Percentiles rank a stretch among this genome's conserved stretches.
phyloP scores from a whole-genome alignment of 2,113 vertebrate genomes.

The Notiomystis cincta region DNA sequence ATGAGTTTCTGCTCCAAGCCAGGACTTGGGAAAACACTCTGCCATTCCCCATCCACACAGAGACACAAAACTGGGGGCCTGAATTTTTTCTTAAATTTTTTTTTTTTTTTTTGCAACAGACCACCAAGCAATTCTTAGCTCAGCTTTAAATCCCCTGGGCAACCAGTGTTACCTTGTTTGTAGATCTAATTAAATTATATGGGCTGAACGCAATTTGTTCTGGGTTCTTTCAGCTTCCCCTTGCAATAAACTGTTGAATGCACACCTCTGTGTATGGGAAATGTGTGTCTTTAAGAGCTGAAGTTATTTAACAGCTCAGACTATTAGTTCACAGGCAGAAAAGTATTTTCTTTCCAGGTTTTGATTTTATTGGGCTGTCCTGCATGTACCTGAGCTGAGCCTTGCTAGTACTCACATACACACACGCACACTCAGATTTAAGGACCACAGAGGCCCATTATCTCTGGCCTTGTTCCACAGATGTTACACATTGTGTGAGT shows the following conservation, averaged over 20 bases:
- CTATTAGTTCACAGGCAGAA: constrained; percentile 52
- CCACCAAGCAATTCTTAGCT: constrained; percentile 49
- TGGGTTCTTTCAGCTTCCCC: constrained; percentile 64
- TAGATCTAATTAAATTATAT: constrained; percentile 71
- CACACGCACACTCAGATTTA: not conserved
- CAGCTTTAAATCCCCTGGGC: constrained; percentile 59
- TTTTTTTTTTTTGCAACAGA: not conserved
- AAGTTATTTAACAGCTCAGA: constrained; percentile 63
- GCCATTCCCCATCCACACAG: not conserved
- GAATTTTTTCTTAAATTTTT: not conserved
- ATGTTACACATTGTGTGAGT: not conserved
- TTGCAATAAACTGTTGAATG: constrained; percentile 59
- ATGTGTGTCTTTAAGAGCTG: constrained; percentile 40
- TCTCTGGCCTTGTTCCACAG: not conserved
- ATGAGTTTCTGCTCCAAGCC: not conserved
- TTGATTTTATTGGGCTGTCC: constrained; percentile 31
- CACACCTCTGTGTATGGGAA: constrained; percentile 54
- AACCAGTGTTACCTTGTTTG: constrained; percentile 70
- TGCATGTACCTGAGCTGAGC: not conserved
- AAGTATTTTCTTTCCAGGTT: constrained; percentile 44
- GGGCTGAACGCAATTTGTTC: constrained; percentile 65
- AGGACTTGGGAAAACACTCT: not conserved
- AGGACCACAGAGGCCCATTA: not conserved
- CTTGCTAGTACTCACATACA: not conserved
- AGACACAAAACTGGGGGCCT: not conserved